Evolutionary conservation across 2,888 invertebrate species (phyloP).

Genomic region (Apamea epomidion): DNA sequence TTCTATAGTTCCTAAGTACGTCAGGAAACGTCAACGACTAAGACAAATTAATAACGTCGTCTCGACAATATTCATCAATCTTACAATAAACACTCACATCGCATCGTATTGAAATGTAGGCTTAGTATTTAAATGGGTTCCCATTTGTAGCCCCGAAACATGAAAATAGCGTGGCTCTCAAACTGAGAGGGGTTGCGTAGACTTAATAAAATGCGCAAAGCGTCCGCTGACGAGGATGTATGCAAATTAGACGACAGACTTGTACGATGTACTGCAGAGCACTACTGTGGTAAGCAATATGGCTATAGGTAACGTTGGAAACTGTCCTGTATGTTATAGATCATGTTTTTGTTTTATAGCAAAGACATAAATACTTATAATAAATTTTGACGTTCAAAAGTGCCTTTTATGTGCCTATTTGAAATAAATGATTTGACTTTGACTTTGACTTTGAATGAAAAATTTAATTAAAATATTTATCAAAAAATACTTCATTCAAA

Average conservation of each 20-base stretch:
- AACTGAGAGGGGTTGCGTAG: constrained; percentile 84
- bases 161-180: constrained; percentile 91
- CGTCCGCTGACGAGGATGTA: constrained; percentile 72
- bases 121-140: constrained; percentile 90
- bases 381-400: no score
- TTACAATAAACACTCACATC: constrained; percentile 78
- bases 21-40: background rate
- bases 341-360: background rate
- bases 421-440: no score
- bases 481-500: constrained; percentile 9
- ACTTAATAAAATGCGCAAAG: constrained; percentile 79
- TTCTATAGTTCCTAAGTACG: background rate
- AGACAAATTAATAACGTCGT: constrained; percentile 45
- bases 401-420: no score
- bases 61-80: constrained; percentile 68
- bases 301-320: background rate
- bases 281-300: background rate
- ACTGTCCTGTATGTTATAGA: background rate
- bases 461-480: background rate
- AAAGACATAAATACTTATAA: background rate
- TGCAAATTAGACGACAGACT: constrained; percentile 69
- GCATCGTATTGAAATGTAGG: constrained; percentile 88
- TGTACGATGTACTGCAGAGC: constrained; percentile 16
- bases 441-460: no score
- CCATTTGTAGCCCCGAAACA: constrained; percentile 90